These are phyloP conservation scores for Stenoptilia bipunctidactyla DNA, from an alignment of 2,888 invertebrate species.

Conservation along the genomic window DNA sequence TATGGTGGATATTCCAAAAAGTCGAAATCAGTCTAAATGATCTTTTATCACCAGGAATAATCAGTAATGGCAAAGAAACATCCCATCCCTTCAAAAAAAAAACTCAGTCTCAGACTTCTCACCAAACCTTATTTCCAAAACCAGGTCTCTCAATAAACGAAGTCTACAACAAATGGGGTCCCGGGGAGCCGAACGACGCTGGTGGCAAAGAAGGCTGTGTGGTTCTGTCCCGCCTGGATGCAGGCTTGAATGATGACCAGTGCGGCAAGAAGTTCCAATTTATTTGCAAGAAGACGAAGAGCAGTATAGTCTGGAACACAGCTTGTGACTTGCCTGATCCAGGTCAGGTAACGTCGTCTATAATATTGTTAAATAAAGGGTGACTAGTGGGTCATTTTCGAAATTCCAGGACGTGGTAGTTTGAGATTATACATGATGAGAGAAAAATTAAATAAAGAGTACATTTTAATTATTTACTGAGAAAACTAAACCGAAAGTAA, in stretches of 20 bases:
- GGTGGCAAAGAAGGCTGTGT: constrained; percentile 34
- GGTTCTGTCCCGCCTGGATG: constrained; percentile 20
- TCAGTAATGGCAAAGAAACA: no score
- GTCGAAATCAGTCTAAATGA: no score
- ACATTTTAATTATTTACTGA: no score
- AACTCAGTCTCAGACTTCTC: not conserved
- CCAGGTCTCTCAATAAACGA: constrained; percentile 31
- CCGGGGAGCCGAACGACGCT: constrained; percentile 37
- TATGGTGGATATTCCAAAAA: no score
- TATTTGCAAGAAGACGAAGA: constrained; percentile 41
- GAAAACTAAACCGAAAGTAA: no score
- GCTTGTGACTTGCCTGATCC: constrained; percentile 34
- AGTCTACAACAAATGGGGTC: constrained; percentile 36
- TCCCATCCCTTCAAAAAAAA: no score
- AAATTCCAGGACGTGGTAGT: no score
- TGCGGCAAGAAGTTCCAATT: constrained; percentile 34
- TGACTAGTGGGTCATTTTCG: no score
- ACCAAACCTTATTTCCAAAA: constrained; percentile 5
- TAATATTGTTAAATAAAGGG: no score
- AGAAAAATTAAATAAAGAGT: no score
- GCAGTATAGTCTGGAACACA: constrained; percentile 36
- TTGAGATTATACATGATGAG: no score
- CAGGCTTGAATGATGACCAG: constrained; percentile 28
- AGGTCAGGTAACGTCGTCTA: constrained; percentile 22
- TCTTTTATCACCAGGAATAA: no score